Evolutionary conservation across 2,113 vertebrate genomes (phyloP).

Genomic region (Dendropsophus ebraccatus): DNA sequence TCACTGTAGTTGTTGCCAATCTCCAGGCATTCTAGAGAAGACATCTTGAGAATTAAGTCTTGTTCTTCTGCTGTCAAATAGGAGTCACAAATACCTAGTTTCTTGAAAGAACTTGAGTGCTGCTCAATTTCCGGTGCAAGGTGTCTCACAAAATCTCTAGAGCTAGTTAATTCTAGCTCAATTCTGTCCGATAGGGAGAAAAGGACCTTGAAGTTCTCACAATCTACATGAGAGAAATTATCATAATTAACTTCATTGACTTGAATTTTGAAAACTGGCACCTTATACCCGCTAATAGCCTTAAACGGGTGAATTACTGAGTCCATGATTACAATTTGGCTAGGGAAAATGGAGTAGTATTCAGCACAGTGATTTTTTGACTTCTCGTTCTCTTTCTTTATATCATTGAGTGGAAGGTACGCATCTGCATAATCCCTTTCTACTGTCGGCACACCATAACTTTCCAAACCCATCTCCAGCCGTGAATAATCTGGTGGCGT

Average conservation of each 20-base stretch:
- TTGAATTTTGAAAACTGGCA: constrained; percentile 22
- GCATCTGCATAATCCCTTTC: constrained; percentile 51
- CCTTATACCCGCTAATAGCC: neutral
- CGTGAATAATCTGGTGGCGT: neutral
- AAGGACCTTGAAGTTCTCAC: constrained; percentile 40
- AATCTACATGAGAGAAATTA: constrained; percentile 25
- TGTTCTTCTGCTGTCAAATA: constrained; percentile 58
- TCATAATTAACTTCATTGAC: neutral
- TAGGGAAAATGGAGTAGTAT: neutral
- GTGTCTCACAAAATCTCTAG: constrained; percentile 58
- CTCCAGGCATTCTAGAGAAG: constrained; percentile 61
- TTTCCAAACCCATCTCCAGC: neutral
- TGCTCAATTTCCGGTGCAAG: constrained; percentile 60
- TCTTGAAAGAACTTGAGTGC: constrained; percentile 57
- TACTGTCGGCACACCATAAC: constrained; percentile 42
- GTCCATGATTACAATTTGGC: constrained; percentile 35
- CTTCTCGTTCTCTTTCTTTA: neutral
- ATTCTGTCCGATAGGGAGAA: constrained; percentile 61
- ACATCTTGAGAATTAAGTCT: constrained; percentile 63
- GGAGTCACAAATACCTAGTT: neutral
- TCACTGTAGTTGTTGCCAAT: neutral
- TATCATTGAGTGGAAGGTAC: neutral
- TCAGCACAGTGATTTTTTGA: neutral
- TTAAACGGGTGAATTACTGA: constrained; percentile 12
- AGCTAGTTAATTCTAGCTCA: constrained; percentile 39